Conservation (phyloP, 1,140 invertebrate species). For the Calycopis cecrops region DNA sequence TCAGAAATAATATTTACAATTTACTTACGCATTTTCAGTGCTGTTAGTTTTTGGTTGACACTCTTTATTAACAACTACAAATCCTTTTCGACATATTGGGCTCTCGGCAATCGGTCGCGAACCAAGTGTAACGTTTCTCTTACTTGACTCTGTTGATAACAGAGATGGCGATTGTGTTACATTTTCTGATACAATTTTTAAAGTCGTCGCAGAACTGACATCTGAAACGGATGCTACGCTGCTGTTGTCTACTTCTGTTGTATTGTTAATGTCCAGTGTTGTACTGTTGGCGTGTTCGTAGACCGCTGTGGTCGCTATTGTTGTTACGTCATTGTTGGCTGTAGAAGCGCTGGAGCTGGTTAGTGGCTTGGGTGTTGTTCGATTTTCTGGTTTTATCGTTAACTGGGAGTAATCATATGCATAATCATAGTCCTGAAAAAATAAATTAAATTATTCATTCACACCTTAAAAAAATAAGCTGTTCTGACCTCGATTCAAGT, state of each 20-base stretch:
- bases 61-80: conserved; percentile 58
- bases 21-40: conserved; percentile 59
- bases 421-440: conserved; percentile 77
- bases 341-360: conserved; percentile 35
- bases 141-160: conserved; percentile 22
- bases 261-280: conserved; percentile 1
- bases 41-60: conserved; percentile 59
- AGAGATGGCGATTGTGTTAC: conserved; percentile 18
- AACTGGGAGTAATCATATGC: conserved; percentile 78
- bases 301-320: conserved; percentile 32
- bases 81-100: conserved; percentile 60
- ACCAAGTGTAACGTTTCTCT: conserved; percentile 23
- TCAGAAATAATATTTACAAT: not conserved
- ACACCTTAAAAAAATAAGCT: too few relatives aligned
- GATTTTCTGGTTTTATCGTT: conserved; percentile 74
- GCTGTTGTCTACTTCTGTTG: conserved; percentile 14
- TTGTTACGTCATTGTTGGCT: conserved; percentile 33
- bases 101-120: conserved; percentile 18
- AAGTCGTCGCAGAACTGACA: conserved; percentile 21
- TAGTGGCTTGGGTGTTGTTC: conserved; percentile 57
- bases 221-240: conserved; percentile 20
- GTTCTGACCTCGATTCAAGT: too few relatives aligned
- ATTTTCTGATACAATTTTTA: conserved; percentile 19
- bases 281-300: conserved; percentile 1
- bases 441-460: too few relatives aligned